A percentile compares a stretch with the other conserved stretches of the same genome.
These are phyloP conservation scores for Aphelenchoides fujianensis DNA, from an alignment of 1,140 invertebrate species.

Conservation along the genomic window DNA sequence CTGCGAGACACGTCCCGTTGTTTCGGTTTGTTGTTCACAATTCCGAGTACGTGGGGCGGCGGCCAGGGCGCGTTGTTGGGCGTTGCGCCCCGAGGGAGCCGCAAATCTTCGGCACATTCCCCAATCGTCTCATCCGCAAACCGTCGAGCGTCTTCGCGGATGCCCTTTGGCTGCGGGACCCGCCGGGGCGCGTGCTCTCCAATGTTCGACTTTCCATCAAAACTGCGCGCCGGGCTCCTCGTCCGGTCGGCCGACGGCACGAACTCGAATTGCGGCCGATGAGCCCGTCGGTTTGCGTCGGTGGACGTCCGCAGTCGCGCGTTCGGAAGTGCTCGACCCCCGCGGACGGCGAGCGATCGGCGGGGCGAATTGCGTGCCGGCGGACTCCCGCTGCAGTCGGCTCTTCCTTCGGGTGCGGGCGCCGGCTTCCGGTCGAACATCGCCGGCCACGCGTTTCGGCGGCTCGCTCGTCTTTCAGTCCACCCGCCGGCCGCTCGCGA, in stretches of 20 bases:
- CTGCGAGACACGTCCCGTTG: not conserved
- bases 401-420: not conserved
- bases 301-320: too few species aligned
- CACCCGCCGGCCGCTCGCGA: not conserved
- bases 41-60: not conserved
- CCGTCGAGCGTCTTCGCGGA: too few species aligned
- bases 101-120: not conserved
- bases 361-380: not conserved
- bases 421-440: not conserved
- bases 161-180: not conserved
- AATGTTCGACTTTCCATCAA: not conserved
- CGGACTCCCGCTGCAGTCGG: not conserved
- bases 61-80: not conserved
- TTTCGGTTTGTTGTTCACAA: not conserved
- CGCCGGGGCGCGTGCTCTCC: not conserved
- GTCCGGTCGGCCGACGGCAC: too few species aligned
- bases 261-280: too few species aligned
- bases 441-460: not conserved
- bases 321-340: not conserved
- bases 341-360: not conserved
- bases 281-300: too few species aligned
- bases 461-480: not conserved
- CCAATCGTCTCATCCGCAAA: not conserved
- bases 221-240: conserved; percentile 5
- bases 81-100: not conserved